These are phyloP conservation scores for Lissonota sp. DNA, from an alignment of 2,888 invertebrate genomes.

Conservation along the genomic window DNA sequence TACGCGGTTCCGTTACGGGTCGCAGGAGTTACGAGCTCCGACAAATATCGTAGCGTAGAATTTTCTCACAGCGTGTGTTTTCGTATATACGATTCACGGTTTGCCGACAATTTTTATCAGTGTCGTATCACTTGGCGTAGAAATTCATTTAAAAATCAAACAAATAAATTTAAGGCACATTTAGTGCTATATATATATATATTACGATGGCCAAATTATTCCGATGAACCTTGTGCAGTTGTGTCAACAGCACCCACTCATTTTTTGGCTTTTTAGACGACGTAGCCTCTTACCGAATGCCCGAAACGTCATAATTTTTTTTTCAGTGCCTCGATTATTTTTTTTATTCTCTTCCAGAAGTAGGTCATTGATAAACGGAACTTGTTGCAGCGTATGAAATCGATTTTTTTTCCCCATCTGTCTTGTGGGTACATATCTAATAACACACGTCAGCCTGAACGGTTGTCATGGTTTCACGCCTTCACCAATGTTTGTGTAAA, in stretches of 20 bases:
- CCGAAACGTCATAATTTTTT: slow-evolving; percentile 7
- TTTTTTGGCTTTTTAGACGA: background rate
- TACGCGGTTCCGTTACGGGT: slow-evolving; percentile 59
- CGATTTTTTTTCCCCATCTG: background rate
- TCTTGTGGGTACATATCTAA: background rate
- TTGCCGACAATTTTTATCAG: slow-evolving; percentile 29
- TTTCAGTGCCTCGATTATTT: background rate
- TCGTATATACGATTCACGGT: slow-evolving; percentile 28
- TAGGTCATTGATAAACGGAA: background rate
- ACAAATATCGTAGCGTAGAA: slow-evolving; percentile 11
- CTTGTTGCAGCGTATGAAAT: background rate
- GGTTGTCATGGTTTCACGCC: slow-evolving; percentile 56
- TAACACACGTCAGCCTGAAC: slow-evolving; percentile 14
- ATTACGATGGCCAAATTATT: slow-evolving; percentile 23
- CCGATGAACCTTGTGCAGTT: slow-evolving; percentile 48
- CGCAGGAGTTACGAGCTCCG: slow-evolving; percentile 45
- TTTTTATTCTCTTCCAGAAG: background rate
- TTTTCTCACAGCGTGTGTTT: slow-evolving; percentile 29
- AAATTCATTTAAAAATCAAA: background rate
- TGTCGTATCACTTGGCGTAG: slow-evolving; percentile 1
- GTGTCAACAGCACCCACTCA: slow-evolving; percentile 43
- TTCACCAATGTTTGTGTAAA: slow-evolving; percentile 20
- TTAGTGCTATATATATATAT: too few relatives aligned
- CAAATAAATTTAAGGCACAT: too few relatives aligned
- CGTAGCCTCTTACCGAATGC: slow-evolving; percentile 14